Conservation (phyloP, 2,888 invertebrate species). For the Parthenolecanium corni region DNA sequence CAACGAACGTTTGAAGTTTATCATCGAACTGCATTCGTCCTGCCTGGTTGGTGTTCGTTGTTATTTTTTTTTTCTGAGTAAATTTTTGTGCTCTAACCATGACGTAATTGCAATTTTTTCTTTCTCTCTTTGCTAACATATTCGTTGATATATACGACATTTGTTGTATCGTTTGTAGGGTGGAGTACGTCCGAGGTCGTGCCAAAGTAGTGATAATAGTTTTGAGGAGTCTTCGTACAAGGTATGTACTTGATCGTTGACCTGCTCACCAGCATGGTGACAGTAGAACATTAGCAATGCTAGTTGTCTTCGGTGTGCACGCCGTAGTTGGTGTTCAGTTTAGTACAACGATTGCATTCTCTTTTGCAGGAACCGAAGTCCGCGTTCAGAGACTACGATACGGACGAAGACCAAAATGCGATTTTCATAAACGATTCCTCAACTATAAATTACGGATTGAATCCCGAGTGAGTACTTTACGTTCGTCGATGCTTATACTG, state of each 20-base stretch:
- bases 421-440: slow-evolving; percentile 19
- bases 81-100: neutral
- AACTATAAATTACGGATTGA: neutral
- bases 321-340: too few species aligned
- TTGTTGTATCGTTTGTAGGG: slow-evolving; percentile 7
- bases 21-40: slow-evolving; percentile 39
- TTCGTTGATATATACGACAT: too few species aligned
- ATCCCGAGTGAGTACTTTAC: too few species aligned
- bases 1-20: slow-evolving; percentile 38
- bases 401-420: slow-evolving; percentile 15
- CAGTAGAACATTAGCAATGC: too few species aligned
- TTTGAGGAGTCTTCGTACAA: slow-evolving; percentile 1
- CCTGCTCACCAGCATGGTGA: too few species aligned
- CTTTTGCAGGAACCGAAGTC: slow-evolving; percentile 16
- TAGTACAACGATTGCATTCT: too few species aligned
- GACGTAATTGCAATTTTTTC: neutral
- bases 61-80: too few species aligned
- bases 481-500: too few species aligned
- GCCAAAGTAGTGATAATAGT: slow-evolving; percentile 21
- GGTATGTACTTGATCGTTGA: too few species aligned
- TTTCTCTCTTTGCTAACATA: neutral
- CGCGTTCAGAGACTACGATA: slow-evolving; percentile 6
- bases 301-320: too few species aligned
- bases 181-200: slow-evolving; percentile 13
- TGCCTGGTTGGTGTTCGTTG: slow-evolving; percentile 39